These are phyloP conservation scores for Nothura maculosa DNA, from an alignment of 2,797 vertebrate species.

Conservation along the genomic window DNA sequence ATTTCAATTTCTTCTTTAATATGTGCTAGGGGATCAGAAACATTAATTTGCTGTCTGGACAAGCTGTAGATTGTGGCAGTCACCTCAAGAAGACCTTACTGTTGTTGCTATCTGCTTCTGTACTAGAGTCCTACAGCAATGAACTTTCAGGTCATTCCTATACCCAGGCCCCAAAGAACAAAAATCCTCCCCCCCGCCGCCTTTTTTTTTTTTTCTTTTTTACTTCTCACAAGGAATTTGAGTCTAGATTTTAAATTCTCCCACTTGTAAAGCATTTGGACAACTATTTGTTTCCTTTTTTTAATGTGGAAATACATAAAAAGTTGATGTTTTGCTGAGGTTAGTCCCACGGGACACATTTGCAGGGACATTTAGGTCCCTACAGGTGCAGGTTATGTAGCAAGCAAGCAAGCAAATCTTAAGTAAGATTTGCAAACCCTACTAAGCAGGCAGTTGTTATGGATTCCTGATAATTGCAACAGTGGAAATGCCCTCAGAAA, in stretches of 20 bases:
- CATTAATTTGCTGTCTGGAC: background rate
- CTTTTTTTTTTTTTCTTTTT: background rate
- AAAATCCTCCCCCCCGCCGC: too few relatives aligned
- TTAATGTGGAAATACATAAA: background rate
- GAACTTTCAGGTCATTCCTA: background rate
- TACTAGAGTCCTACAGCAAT: accelerated
- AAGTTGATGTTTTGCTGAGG: background rate
- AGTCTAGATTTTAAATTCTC: background rate
- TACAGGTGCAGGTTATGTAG: background rate
- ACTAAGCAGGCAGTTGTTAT: background rate
- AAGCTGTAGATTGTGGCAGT: background rate
- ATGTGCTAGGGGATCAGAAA: background rate
- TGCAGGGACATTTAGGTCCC: background rate
- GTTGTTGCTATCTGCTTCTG: background rate
- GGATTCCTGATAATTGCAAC: background rate
- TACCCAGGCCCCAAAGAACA: background rate
- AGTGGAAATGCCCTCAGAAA: background rate
- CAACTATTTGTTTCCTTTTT: conserved; percentile 3
- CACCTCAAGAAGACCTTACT: background rate
- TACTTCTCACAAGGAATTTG: background rate
- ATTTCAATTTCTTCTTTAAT: background rate
- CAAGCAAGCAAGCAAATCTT: background rate
- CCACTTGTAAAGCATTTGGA: background rate
- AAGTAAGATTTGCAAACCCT: background rate
- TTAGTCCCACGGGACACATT: background rate